These are phyloP conservation scores for Drosophila robusta DNA, from an alignment of 2,888 invertebrate genomes.

Conservation along the genomic window DNA sequence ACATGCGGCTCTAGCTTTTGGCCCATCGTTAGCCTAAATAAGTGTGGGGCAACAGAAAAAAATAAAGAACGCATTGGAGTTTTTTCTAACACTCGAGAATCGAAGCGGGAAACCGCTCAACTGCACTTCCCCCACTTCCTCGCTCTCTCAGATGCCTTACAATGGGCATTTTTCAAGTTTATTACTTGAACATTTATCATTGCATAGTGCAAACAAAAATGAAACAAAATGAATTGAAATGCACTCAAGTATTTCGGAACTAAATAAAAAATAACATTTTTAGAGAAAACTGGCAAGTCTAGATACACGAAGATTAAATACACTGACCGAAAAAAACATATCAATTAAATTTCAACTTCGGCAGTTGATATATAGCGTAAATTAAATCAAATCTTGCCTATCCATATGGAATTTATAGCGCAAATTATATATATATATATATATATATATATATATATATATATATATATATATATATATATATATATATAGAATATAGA, in stretches of 20 bases:
- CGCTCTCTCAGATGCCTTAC: neutral
- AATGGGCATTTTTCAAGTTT: constrained; percentile 74
- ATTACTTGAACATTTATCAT: constrained; percentile 70
- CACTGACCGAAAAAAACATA: constrained; percentile 2
- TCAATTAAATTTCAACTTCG: neutral
- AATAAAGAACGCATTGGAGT: constrained; percentile 26
- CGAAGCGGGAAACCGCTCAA: constrained; percentile 2
- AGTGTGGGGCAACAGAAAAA: constrained; percentile 22
- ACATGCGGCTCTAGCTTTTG: constrained; percentile 14
- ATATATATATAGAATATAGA: too few relatives aligned
- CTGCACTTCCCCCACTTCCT: neutral
- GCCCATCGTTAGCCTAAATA: constrained; percentile 43
- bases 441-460: too few relatives aligned
- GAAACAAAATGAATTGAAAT: constrained; percentile 54
- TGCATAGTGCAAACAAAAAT: constrained; percentile 47
- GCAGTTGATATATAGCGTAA: too few relatives aligned
- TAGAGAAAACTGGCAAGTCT: neutral
- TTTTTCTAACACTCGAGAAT: constrained; percentile 30
- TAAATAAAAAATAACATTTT: constrained; percentile 15
- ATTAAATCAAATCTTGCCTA: too few relatives aligned
- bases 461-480: too few relatives aligned
- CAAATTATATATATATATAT: too few relatives aligned
- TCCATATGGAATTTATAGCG: too few relatives aligned
- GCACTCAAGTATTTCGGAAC: constrained; percentile 48
- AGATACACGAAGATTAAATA: constrained; percentile 10